A percentile compares a stretch with the other conserved stretches of the same genome.
Evolutionary conservation across 2,888 invertebrate genomes (phyloP).

Genomic region (Drosophila eohydei): DNA sequence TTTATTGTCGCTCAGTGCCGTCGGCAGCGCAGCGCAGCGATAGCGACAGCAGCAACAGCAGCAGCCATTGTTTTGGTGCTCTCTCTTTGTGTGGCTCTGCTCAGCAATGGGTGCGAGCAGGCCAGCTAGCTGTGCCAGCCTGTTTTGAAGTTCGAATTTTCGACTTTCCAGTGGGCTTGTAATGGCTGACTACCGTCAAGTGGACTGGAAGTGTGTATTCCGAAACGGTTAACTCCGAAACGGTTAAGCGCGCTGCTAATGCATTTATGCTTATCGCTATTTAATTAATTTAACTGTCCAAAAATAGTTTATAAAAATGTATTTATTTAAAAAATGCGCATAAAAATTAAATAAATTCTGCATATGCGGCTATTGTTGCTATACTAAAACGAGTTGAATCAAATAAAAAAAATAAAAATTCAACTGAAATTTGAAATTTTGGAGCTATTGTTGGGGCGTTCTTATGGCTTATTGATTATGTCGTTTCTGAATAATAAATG

Average conservation of each 20-base stretch:
- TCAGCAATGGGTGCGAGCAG: slow-evolving; percentile 45
- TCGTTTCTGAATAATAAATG: slow-evolving; percentile 27
- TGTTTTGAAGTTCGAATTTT: slow-evolving; percentile 53
- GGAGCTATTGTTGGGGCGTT: slow-evolving; percentile 36
- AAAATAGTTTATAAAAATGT: slow-evolving; percentile 39
- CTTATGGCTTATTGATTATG: slow-evolving; percentile 46
- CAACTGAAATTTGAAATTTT: slow-evolving; percentile 20
- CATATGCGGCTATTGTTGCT: slow-evolving; percentile 33
- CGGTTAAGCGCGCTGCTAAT: slow-evolving; percentile 40
- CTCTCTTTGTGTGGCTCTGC: slow-evolving; percentile 7
- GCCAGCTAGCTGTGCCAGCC: slow-evolving; percentile 38
- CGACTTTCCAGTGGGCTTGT: slow-evolving; percentile 59
- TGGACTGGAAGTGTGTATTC: slow-evolving; percentile 54
- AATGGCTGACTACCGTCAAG: slow-evolving; percentile 67
- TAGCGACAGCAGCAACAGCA: slow-evolving; percentile 15
- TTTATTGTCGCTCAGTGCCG: slow-evolving; percentile 60
- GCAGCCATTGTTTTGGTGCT: slow-evolving; percentile 72
- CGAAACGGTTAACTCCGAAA: slow-evolving; percentile 71
- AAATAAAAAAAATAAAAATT: background rate
- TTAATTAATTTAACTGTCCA: slow-evolving; percentile 58
- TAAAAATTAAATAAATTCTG: slow-evolving; percentile 69
- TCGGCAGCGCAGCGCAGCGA: slow-evolving; percentile 37
- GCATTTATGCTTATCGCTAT: slow-evolving; percentile 43
- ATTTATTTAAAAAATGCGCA: slow-evolving; percentile 64
- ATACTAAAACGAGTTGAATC: slow-evolving; percentile 40